phyloP scores from a whole-genome alignment of 2,113 vertebrate genomes.

The Ochotona princeps region DNA sequence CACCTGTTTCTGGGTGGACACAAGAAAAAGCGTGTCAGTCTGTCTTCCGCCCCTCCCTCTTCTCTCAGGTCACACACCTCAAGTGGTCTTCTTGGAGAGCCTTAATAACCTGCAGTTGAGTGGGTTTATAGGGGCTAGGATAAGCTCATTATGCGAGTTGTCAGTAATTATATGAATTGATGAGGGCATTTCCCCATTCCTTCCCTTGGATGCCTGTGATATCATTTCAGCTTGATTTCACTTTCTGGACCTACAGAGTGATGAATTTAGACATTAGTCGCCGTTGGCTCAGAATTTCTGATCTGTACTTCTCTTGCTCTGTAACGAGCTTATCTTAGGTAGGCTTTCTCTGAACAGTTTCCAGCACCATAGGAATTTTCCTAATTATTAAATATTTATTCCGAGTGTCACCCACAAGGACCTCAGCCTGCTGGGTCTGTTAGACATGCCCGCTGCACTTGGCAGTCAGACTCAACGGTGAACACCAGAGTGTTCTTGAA shows the following conservation, averaged over 20 bases:
- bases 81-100: not conserved
- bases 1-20: not conserved
- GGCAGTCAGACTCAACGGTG: not conserved
- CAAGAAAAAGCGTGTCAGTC: not conserved
- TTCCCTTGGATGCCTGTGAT: conserved; percentile 32
- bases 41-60: not conserved
- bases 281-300: not conserved
- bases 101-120: conserved; percentile 4
- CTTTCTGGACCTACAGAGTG: conserved; percentile 58
- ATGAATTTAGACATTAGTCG: conserved; percentile 56
- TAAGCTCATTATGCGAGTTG: conserved; percentile 67
- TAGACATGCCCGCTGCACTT: not conserved
- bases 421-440: not conserved
- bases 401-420: not conserved
- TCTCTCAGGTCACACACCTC: not conserved
- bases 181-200: conserved; percentile 60
- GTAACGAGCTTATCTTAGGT: not conserved
- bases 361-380: not conserved
- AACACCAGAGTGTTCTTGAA: not conserved
- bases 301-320: not conserved
- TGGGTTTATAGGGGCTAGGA: conserved; percentile 68
- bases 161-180: conserved; percentile 75
- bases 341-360: not conserved
- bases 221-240: conserved; percentile 61
- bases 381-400: conserved; percentile 39